A percentile compares a stretch with the other conserved stretches of the same genome.
phyloP scores from a whole-genome alignment of 2,888 invertebrate genomes.

The Mesorhabditis belari region DNA sequence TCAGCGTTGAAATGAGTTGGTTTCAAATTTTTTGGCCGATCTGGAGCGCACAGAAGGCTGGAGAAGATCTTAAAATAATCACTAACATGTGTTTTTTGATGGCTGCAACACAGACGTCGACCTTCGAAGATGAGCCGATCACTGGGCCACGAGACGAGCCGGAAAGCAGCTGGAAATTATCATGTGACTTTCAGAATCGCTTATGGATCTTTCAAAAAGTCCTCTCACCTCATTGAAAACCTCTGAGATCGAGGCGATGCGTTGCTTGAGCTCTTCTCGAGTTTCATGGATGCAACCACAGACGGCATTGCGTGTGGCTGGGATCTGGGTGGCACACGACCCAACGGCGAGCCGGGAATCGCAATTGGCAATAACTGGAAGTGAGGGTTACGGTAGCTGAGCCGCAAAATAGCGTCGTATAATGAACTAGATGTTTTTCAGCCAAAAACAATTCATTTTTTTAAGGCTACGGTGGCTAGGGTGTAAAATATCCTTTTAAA shows the following conservation, averaged over 20 bases:
- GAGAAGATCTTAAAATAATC: too few species aligned
- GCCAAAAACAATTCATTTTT: too few species aligned
- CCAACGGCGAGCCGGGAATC: slow-evolving; percentile 26
- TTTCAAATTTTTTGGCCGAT: too few species aligned
- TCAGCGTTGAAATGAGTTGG: not conserved
- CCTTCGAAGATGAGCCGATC: slow-evolving; percentile 44
- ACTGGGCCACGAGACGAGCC: slow-evolving; percentile 37
- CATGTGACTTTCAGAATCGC: not conserved
- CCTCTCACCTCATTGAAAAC: slow-evolving; percentile 34
- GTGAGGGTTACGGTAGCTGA: too few species aligned
- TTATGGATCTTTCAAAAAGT: not conserved
- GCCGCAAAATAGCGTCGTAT: too few species aligned
- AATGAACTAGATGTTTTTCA: too few species aligned
- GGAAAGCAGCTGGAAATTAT: slow-evolving; percentile 31
- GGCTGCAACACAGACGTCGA: slow-evolving; percentile 47
- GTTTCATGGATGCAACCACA: slow-evolving; percentile 52
- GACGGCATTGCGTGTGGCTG: slow-evolving; percentile 32
- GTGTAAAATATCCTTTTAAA: too few species aligned
- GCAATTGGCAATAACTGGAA: slow-evolving; percentile 23
- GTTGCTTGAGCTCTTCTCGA: slow-evolving; percentile 46
- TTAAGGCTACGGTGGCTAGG: too few species aligned
- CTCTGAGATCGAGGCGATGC: slow-evolving; percentile 47
- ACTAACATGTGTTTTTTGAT: slow-evolving; percentile 50
- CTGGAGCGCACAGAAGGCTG: too few species aligned
- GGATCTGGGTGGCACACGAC: slow-evolving; percentile 35